Percentiles rank a stretch among this genome's conserved stretches.
These are phyloP conservation scores for Fulica atra DNA, from an alignment of 2,113 vertebrate species.

Conservation along the genomic window DNA sequence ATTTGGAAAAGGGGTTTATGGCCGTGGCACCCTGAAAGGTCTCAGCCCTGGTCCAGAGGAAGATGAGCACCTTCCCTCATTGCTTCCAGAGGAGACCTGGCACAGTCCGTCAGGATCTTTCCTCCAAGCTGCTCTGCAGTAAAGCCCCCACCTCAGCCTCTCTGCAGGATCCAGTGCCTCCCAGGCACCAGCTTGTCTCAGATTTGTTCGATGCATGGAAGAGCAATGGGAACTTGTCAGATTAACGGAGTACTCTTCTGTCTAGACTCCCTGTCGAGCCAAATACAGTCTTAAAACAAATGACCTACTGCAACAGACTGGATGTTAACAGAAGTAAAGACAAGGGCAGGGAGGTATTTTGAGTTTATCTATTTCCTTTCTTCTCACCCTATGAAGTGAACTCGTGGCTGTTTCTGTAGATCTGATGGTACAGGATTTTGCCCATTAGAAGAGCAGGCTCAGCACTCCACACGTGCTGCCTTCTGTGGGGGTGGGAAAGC, in stretches of 20 bases:
- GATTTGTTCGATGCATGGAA: not conserved
- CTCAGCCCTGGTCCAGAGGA: not conserved
- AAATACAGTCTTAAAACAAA: conserved; percentile 38
- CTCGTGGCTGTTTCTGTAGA: not conserved
- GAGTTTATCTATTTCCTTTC: not conserved
- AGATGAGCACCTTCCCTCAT: not conserved
- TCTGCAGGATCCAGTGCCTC: not conserved
- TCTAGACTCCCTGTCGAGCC: conserved; percentile 22
- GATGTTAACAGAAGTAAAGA: conserved; percentile 13
- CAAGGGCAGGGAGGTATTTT: not conserved
- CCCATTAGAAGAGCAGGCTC: not conserved
- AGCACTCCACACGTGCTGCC: not conserved
- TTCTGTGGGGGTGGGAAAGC: not conserved
- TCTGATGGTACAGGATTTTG: not conserved
- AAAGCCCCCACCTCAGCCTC: not conserved
- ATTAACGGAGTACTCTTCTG: not conserved
- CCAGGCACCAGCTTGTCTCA: not conserved
- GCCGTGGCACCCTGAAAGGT: not conserved
- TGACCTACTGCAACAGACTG: not conserved
- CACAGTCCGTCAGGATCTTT: not conserved
- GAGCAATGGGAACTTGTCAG: conserved; percentile 10
- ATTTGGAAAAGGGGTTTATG: not conserved
- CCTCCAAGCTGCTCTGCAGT: not conserved
- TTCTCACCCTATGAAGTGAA: not conserved
- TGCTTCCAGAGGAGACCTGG: not conserved